Conservation (phyloP, 2,888 invertebrate genomes). For the Drepana falcataria region DNA sequence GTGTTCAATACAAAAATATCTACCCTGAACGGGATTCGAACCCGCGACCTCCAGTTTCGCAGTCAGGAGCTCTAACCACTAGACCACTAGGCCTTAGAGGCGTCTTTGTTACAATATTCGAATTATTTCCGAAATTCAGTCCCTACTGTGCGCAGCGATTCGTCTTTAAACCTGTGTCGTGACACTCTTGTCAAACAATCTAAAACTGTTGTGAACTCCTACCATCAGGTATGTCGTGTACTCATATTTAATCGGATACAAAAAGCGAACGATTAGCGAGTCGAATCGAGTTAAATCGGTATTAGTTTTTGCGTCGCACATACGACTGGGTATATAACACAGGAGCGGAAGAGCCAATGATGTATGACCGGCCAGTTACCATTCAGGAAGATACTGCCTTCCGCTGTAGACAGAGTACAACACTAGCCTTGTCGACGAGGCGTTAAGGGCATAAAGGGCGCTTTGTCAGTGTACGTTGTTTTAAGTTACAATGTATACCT, state of each 20-base stretch:
- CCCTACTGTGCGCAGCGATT: too few relatives aligned
- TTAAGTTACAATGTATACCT: background rate
- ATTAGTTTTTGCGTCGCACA: background rate
- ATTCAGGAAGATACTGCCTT: constrained; percentile 44
- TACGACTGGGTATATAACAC: background rate
- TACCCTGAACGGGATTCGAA: too few relatives aligned
- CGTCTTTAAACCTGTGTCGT: too few relatives aligned
- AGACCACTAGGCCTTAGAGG: too few relatives aligned
- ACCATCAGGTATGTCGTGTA: too few relatives aligned
- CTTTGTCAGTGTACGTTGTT: background rate
- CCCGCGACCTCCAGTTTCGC: too few relatives aligned
- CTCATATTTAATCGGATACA: background rate
- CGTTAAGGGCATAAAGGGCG: background rate
- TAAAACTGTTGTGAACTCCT: too few relatives aligned
- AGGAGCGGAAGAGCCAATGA: constrained; percentile 36
- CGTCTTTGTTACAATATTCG: too few relatives aligned
- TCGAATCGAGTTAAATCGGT: background rate
- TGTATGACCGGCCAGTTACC: constrained; percentile 34
- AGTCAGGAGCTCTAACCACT: too few relatives aligned
- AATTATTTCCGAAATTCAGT: too few relatives aligned
- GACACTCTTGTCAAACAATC: too few relatives aligned
- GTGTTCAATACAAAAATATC: too few relatives aligned
- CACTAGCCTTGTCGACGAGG: constrained; percentile 22
- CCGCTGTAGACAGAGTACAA: constrained; percentile 28
- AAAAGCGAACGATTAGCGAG: background rate